phyloP scores from a whole-genome alignment of 1,140 invertebrate genomes.

The Brachionus rubens region DNA sequence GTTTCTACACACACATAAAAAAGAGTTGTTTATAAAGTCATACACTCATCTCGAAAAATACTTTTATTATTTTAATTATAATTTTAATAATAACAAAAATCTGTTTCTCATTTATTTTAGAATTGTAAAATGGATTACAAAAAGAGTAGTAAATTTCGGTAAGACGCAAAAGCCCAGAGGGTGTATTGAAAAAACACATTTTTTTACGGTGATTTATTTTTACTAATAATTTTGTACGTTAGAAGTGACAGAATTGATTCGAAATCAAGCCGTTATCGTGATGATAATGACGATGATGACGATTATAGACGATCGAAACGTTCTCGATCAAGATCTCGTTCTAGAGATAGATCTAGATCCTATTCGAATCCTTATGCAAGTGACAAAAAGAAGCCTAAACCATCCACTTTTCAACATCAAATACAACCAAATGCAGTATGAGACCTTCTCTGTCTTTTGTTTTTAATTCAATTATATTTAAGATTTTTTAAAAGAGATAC shows the following conservation, averaged over 20 bases:
- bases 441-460: neutral
- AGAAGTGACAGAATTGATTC: slow-evolving; percentile 29
- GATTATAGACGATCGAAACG: neutral
- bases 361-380: no score
- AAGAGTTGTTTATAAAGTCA: neutral
- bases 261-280: neutral
- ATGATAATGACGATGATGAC: slow-evolving; percentile 21
- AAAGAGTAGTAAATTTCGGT: slow-evolving; percentile 40
- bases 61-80: no score
- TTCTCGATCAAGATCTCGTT: neutral
- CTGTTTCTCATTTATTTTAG: neutral
- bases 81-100: neutral
- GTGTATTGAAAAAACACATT: neutral
- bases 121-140: slow-evolving; percentile 19
- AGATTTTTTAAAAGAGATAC: slow-evolving; percentile 64
- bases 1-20: neutral
- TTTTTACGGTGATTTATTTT: no score
- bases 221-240: slow-evolving; percentile 35
- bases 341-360: neutral
- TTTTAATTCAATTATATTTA: neutral
- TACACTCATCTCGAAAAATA: no score
- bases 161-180: neutral
- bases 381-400: neutral
- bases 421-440: neutral
- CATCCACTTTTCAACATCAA: neutral